Base-by-base conservation (phyloP, 2,888 invertebrate species). In the Dascillus cervinus region DNA sequence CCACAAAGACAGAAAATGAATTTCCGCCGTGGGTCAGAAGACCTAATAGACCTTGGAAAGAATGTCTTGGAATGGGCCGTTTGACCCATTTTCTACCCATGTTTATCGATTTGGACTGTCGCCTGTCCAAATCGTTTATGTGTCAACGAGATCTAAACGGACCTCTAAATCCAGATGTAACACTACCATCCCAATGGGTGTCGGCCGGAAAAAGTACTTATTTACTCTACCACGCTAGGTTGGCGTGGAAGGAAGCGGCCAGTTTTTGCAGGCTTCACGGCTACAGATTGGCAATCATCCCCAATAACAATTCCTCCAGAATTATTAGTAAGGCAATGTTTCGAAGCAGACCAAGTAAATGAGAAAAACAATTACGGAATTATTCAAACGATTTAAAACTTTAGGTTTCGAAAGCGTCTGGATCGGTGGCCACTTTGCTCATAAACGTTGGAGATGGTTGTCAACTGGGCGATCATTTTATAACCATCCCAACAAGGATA, bases 361-460 rank as follows among this genome's bases (percentile, higher is more conserved):
- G 22, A 25, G 13, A 24, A 11, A 12, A 14, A 6, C 9, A 26
- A 14, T 5, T 28, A 3, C 3, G 8, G 5, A 20, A 21, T 6
- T 4, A 21, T 28, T 21, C 9, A 11, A 11, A 21, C 5, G 2
- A 9, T 12, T 13, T 17, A 17, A 17, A 17, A 17, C 15, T 29
- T 2, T 6, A 34, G 34, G 29, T 19, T 29, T 34, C 26, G 29
- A 34, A 21, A 34, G 24, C 15, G 14, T 25, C 2, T 34, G 34
- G 34, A 24, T 34, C 6, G 9, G 11, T 11, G 34, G 29, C 9
- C 15, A 34, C 20, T 15, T 15, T 20, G n/a, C 4, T 11, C 11
- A 24, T 11, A 25, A 25, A 9, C n/a, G 22, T 12, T 34, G 34
- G 34, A 22, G 24, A 3, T 34, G 34, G 34, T n/a, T 34, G 10